phyloP scores from a whole-genome alignment of 2,888 invertebrate genomes.

The Oasisia sp. region DNA sequence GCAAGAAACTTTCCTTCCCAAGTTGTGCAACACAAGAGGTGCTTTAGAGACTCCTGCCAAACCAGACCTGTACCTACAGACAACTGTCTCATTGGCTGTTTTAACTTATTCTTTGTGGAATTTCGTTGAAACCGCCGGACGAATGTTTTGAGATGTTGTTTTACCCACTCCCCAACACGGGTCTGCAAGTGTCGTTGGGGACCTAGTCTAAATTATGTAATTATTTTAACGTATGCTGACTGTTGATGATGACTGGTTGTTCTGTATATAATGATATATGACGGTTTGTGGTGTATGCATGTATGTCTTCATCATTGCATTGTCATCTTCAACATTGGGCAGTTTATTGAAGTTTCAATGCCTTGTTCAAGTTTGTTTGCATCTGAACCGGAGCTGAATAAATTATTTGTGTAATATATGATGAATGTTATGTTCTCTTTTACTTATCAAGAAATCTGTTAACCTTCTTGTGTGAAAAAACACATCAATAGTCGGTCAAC shows the following conservation, averaged over 20 bases:
- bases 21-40: not conserved
- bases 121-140: not conserved
- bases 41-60: not conserved
- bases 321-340: not conserved
- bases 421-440: not conserved
- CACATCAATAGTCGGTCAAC: no score
- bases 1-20: not conserved
- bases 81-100: not conserved
- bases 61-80: not conserved
- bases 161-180: not conserved
- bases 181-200: not conserved
- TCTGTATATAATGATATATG: not conserved
- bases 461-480: no score
- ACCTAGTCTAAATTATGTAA: constrained; percentile 6
- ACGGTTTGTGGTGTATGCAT: not conserved
- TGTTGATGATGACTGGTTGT: not conserved
- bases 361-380: not conserved
- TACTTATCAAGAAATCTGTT: not conserved
- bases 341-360: not conserved
- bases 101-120: not conserved
- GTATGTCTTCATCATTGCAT: not conserved
- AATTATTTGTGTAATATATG: not conserved
- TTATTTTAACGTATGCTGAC: not conserved
- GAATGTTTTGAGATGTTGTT: not conserved
- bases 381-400: not conserved